Conservation (phyloP, 2,888 invertebrate species). For the Eurois occulta region DNA sequence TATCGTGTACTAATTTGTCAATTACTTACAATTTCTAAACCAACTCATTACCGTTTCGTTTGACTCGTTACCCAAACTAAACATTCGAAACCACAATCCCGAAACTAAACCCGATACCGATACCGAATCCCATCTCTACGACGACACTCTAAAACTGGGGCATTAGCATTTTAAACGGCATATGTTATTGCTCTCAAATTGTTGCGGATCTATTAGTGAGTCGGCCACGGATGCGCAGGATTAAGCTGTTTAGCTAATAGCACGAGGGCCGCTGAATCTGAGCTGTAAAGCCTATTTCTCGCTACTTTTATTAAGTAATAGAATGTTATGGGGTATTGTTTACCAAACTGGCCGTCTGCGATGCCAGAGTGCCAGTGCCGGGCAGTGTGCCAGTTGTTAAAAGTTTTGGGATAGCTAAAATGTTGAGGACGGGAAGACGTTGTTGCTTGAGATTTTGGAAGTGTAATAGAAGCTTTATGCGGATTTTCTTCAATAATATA, state of each 20-base stretch:
- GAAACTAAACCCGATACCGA: constrained; percentile 14
- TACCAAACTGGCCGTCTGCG: constrained; percentile 30
- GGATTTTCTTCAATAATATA: not conserved
- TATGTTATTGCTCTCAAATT: constrained; percentile 69
- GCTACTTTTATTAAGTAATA: constrained; percentile 63
- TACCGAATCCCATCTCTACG: constrained; percentile 44
- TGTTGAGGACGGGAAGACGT: not conserved
- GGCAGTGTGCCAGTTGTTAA: constrained; percentile 24
- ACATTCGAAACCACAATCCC: constrained; percentile 16
- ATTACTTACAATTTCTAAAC: not conserved
- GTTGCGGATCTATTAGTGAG: constrained; percentile 65
- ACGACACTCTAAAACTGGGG: constrained; percentile 56
- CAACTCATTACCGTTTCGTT: not conserved
- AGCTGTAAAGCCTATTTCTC: constrained; percentile 54
- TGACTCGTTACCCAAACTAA: not conserved
- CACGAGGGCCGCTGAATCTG: constrained; percentile 53
- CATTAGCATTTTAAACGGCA: constrained; percentile 77
- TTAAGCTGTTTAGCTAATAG: constrained; percentile 68
- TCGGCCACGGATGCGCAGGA: constrained; percentile 62
- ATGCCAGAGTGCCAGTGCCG: constrained; percentile 15
- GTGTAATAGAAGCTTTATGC: not conserved
- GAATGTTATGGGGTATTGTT: constrained; percentile 52
- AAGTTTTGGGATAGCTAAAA: constrained; percentile 1
- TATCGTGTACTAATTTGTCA: not conserved
- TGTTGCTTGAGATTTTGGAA: not conserved